Evolutionary conservation across 2,797 vertebrate species (phyloP).

Genomic region (Mus minutoides): DNA sequence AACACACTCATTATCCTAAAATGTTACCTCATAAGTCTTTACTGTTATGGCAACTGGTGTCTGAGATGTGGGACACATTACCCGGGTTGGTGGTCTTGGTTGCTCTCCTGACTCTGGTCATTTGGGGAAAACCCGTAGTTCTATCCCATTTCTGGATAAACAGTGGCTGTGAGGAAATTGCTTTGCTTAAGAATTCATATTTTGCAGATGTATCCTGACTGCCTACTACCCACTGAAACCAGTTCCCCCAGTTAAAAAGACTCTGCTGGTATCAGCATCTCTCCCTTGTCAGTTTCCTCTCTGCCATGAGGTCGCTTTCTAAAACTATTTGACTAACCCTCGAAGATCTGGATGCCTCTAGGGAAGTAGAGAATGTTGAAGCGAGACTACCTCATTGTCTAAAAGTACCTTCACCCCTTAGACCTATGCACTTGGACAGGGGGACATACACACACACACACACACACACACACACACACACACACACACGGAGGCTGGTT

Average conservation of each 20-base stretch:
- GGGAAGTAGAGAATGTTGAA: constrained; percentile 32
- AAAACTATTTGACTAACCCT: not conserved
- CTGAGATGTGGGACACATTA: not conserved
- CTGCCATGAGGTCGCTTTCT: not conserved
- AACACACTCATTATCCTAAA: constrained; percentile 15
- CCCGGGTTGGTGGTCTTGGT: not conserved
- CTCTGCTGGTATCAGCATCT: constrained; percentile 60
- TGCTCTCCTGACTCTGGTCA: constrained; percentile 1
- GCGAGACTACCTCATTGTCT: not conserved
- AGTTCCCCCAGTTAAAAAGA: constrained; percentile 73
- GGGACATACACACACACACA: not conserved
- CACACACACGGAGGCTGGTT: not conserved
- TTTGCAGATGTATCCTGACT: constrained; percentile 67
- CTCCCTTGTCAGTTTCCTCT: constrained; percentile 55
- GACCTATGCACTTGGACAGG: not conserved
- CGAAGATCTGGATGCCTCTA: not conserved
- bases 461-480: not conserved
- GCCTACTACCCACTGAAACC: constrained; percentile 53
- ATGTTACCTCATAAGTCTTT: constrained; percentile 34
- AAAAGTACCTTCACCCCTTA: not conserved
- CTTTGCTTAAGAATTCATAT: constrained; percentile 70
- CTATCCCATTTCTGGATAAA: constrained; percentile 59
- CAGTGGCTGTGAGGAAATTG: constrained; percentile 60
- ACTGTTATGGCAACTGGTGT: not conserved
- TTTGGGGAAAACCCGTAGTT: constrained; percentile 47